Evolutionary conservation across 2,113 vertebrate genomes (phyloP).

Genomic region (Aphyosemion australe): DNA sequence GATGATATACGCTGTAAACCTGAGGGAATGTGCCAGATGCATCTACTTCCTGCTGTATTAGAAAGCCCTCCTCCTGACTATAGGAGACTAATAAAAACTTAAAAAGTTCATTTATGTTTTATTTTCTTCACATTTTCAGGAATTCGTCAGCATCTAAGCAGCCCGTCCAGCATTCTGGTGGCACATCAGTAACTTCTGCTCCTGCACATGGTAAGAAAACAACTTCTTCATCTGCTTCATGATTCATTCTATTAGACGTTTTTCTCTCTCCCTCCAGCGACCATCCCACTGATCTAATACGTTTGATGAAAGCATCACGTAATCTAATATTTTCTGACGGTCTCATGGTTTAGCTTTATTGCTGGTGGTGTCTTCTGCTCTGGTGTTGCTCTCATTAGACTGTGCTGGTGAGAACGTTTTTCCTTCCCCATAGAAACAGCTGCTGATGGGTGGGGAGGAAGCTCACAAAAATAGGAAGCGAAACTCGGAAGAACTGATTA

Average conservation of each 20-base stretch:
- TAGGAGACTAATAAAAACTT: slow-evolving; percentile 8
- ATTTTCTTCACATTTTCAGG: slow-evolving; percentile 50
- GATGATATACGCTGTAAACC: slow-evolving; percentile 24
- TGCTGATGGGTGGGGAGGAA: slow-evolving; percentile 67
- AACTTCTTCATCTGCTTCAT: background rate
- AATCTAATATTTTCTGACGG: slow-evolving; percentile 45
- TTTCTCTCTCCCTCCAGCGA: background rate
- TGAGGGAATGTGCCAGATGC: background rate
- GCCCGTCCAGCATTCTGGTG: slow-evolving; percentile 42
- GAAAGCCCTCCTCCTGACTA: background rate
- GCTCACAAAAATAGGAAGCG: slow-evolving; percentile 65
- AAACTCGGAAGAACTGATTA: slow-evolving; percentile 66
- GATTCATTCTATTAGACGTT: no score
- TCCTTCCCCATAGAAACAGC: slow-evolving; percentile 27
- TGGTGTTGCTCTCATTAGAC: slow-evolving; percentile 8
- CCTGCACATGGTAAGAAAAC: slow-evolving; percentile 62
- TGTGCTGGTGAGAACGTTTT: slow-evolving; percentile 17
- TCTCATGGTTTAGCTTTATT: slow-evolving; percentile 33
- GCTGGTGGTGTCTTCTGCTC: background rate
- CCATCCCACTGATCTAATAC: slow-evolving; percentile 17
- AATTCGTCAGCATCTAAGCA: slow-evolving; percentile 44
- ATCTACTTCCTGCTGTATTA: background rate
- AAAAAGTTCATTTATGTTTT: background rate
- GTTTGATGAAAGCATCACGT: slow-evolving; percentile 32
- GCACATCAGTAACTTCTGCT: slow-evolving; percentile 26